Evolutionary conservation across 2,797 vertebrate species (phyloP).

Genomic region (Coregonus sp.): DNA sequence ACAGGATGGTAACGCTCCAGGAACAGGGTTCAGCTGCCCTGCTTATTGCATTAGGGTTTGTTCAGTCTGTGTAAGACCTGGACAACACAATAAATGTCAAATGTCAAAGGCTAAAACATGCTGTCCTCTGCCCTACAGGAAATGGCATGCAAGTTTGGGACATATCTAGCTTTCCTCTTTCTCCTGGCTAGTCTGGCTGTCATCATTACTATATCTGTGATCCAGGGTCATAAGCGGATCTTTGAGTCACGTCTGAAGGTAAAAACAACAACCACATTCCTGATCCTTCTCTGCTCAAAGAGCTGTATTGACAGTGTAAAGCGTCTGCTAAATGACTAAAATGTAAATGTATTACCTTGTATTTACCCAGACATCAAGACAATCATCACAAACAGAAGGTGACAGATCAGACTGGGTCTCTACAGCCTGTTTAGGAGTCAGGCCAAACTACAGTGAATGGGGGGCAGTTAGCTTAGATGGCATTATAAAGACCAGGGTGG

Average conservation of each 20-base stretch:
- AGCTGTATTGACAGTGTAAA: background rate
- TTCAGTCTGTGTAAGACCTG: background rate
- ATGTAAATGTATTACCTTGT: background rate
- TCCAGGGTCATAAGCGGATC: conserved; percentile 81
- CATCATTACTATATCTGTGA: conserved; percentile 82
- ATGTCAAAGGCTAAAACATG: background rate
- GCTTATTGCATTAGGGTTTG: background rate
- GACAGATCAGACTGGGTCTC: background rate
- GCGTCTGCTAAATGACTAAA: background rate
- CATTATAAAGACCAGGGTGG: conserved; percentile 69
- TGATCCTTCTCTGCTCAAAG: background rate
- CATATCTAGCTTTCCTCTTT: conserved; percentile 74
- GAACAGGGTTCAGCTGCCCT: background rate
- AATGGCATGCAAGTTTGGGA: conserved; percentile 77
- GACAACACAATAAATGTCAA: background rate
- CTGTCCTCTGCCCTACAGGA: conserved; percentile 42
- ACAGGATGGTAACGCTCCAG: background rate
- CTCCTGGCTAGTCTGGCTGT: conserved; percentile 84
- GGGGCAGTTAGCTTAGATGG: conserved; percentile 75
- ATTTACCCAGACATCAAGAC: background rate
- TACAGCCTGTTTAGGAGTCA: conserved; percentile 68
- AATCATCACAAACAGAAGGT: background rate
- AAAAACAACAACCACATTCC: conserved; percentile 25
- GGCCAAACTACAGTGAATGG: conserved; percentile 71
- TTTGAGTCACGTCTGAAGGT: conserved; percentile 84